Evolutionary conservation across 1,140 invertebrate genomes (phyloP).

Genomic region (Polypedilum pembai): DNA sequence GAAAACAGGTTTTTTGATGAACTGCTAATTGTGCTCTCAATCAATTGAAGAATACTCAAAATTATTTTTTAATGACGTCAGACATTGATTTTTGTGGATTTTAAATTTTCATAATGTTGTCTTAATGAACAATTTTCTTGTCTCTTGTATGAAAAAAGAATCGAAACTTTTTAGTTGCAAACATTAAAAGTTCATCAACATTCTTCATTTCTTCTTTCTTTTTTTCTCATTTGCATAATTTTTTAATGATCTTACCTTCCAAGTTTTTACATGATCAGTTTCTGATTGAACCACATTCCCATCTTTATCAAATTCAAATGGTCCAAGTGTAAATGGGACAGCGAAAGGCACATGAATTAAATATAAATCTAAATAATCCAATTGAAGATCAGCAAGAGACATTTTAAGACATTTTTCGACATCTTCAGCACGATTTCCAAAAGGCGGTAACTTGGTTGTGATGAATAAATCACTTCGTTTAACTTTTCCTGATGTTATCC

Average conservation of each 20-base stretch:
- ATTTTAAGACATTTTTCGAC: slow-evolving; percentile 64
- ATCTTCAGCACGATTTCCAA: slow-evolving; percentile 55
- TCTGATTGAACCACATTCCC: slow-evolving; percentile 56
- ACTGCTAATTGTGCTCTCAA: slow-evolving; percentile 1
- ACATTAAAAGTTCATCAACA: slow-evolving; percentile 29
- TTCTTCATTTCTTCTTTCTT: slow-evolving; percentile 30
- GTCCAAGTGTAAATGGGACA: slow-evolving; percentile 43
- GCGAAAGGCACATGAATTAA: slow-evolving; percentile 73
- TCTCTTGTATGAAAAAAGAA: too few relatives aligned
- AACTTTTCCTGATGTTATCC: slow-evolving; percentile 60
- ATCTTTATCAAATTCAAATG: slow-evolving; percentile 46
- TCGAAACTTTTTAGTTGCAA: too few relatives aligned
- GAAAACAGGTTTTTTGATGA: slow-evolving; percentile 29
- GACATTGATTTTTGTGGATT: too few relatives aligned
- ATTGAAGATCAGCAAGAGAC: slow-evolving; percentile 62
- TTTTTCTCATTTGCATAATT: too few relatives aligned
- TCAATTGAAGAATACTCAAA: neutral
- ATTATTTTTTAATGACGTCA: too few relatives aligned
- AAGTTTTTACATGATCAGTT: slow-evolving; percentile 62
- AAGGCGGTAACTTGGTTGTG: slow-evolving; percentile 64
- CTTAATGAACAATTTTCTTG: too few relatives aligned
- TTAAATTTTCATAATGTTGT: too few relatives aligned
- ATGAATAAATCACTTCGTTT: slow-evolving; percentile 73
- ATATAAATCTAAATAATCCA: slow-evolving; percentile 79
- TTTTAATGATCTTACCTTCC: slow-evolving; percentile 53